Conservation (phyloP, 92 coral and sea anemone genomes). For the Epizoanthus rinbou region DNA sequence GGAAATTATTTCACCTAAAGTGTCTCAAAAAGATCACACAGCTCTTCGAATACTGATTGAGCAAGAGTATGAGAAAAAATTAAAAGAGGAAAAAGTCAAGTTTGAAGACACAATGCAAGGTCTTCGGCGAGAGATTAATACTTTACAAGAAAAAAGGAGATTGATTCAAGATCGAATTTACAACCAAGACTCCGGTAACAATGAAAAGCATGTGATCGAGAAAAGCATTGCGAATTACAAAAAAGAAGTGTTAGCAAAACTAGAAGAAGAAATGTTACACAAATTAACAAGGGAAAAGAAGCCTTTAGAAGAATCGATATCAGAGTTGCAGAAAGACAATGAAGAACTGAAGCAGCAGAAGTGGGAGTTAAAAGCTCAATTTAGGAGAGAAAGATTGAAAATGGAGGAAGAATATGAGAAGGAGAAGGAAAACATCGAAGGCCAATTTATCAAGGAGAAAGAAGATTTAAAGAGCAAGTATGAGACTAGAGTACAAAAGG, state of each 20-base stretch:
- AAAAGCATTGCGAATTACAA: constrained; percentile 88
- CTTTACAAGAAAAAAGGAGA: constrained; percentile 75
- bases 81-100: constrained; percentile 65
- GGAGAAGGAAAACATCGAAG: constrained; percentile 72
- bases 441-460: constrained; percentile 65
- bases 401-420: constrained; percentile 75
- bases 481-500: constrained; percentile 67
- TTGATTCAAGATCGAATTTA: constrained; percentile 83
- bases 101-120: constrained; percentile 83
- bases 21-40: constrained; percentile 23
- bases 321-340: constrained; percentile 65
- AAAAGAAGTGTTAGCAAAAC: constrained; percentile 70
- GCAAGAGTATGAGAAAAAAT: constrained; percentile 76
- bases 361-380: constrained; percentile 77
- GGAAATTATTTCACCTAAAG: constrained; percentile 36
- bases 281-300: constrained; percentile 69
- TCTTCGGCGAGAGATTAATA: constrained; percentile 71
- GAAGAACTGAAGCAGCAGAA: constrained; percentile 79
- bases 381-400: constrained; percentile 67
- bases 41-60: constrained; percentile 57
- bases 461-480: constrained; percentile 72
- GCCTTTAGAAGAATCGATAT: constrained; percentile 73
- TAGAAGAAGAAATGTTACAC: constrained; percentile 80
- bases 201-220: constrained; percentile 74
- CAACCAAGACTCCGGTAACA: constrained; percentile 67